Conservation (phyloP, 1,140 invertebrate genomes). For the Saccostrea glomerata region DNA sequence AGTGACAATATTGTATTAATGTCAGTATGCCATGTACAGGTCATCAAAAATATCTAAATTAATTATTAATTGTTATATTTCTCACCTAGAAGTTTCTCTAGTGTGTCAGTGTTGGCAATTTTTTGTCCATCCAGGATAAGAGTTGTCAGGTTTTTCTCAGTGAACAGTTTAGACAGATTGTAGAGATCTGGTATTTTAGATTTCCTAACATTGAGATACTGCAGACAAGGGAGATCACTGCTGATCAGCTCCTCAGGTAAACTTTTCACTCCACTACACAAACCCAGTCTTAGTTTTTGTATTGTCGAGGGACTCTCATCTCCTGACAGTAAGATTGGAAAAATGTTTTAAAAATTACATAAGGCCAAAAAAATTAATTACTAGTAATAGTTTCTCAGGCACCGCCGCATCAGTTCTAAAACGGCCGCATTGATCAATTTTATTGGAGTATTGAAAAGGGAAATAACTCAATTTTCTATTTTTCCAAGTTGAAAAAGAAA, state of each 20-base stretch:
- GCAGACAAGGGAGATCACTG: constrained; percentile 55
- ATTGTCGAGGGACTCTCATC: constrained; percentile 53
- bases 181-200: constrained; percentile 53
- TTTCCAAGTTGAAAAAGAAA: too few species aligned
- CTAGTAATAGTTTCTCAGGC: too few species aligned
- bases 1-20: too few species aligned
- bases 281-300: constrained; percentile 59
- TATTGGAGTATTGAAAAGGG: too few species aligned
- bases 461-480: too few species aligned
- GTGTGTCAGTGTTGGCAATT: constrained; percentile 63
- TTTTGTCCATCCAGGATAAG: constrained; percentile 72
- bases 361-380: too few species aligned
- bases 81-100: constrained; percentile 66
- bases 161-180: constrained; percentile 42
- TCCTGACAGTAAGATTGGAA: constrained; percentile 44
- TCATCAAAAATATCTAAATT: not conserved
- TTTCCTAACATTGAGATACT: constrained; percentile 69
- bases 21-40: too few species aligned
- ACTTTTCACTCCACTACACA: constrained; percentile 60
- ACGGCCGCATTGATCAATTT: too few species aligned
- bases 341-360: too few species aligned
- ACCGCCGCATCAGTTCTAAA: too few species aligned
- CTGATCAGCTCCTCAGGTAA: constrained; percentile 56
- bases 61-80: not conserved
- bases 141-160: constrained; percentile 48